Percentiles rank a stretch among this genome's conserved stretches.
Evolutionary conservation across 2,113 vertebrate species (phyloP).

Genomic region (Daboia siamensis): DNA sequence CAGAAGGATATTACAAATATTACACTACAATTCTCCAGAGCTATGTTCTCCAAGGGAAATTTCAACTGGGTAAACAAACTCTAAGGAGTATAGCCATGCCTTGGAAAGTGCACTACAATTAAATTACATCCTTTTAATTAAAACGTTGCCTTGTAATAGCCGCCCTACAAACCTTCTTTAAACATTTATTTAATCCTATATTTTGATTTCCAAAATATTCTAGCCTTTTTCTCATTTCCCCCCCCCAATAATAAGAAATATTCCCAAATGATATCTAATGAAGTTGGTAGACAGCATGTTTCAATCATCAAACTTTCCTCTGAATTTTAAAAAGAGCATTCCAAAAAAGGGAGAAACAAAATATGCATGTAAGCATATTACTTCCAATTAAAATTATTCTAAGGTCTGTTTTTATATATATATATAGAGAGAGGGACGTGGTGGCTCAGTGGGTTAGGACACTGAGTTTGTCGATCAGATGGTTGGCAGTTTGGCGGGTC

Average conservation of each 20-base stretch:
- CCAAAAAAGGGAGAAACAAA: not conserved
- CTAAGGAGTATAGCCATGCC: not conserved
- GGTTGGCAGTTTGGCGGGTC: too few relatives aligned
- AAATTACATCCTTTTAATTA: not conserved
- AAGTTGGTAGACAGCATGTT: not conserved
- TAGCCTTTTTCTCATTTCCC: too few relatives aligned
- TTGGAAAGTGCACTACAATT: not conserved
- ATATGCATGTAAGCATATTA: not conserved
- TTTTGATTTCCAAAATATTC: not conserved
- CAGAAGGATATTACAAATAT: not conserved
- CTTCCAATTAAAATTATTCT: slow-evolving; percentile 66
- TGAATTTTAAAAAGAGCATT: not conserved
- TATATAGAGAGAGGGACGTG: too few relatives aligned
- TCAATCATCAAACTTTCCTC: not conserved
- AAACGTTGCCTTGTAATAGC: not conserved
- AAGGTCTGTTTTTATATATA: slow-evolving; percentile 68
- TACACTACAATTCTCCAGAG: not conserved
- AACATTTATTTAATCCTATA: not conserved
- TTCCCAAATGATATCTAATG: not conserved
- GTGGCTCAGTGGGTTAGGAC: too few relatives aligned
- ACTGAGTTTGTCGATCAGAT: too few relatives aligned
- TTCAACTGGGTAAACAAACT: not conserved
- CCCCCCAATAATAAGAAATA: not conserved
- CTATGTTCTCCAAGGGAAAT: not conserved
- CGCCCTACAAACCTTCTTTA: not conserved